Percentiles rank a stretch among this genome's conserved stretches.
Conservation (phyloP, 2,888 invertebrate species). For the Tenthredo scrophulariae region DNA sequence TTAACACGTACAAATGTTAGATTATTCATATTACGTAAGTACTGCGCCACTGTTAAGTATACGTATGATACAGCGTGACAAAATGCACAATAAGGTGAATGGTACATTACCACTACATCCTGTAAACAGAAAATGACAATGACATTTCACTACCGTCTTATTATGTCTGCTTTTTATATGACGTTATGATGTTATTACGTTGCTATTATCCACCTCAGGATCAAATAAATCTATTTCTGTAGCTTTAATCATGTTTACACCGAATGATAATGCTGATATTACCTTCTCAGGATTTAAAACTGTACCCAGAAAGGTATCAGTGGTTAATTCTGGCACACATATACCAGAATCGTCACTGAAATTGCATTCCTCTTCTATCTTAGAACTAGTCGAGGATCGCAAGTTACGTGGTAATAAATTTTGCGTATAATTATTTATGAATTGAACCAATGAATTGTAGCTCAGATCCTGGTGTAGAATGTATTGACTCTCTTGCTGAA, state of each 20-base stretch:
- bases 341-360: conserved; percentile 68
- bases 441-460: conserved; percentile 75
- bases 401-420: conserved; percentile 77
- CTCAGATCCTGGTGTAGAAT: conserved; percentile 80
- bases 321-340: conserved; percentile 84
- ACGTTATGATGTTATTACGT: background rate
- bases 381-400: conserved; percentile 68
- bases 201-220: background rate
- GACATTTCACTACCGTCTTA: conserved; percentile 46
- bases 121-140: conserved; percentile 73
- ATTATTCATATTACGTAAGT: conserved; percentile 80
- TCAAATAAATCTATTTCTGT: background rate
- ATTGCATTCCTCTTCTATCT: conserved; percentile 60
- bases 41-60: conserved; percentile 84
- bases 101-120: conserved; percentile 89
- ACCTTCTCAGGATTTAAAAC: conserved; percentile 83
- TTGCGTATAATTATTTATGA: conserved; percentile 79
- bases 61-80: conserved; percentile 86
- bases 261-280: conserved; percentile 61
- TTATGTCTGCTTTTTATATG: background rate
- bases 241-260: background rate
- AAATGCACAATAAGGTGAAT: conserved; percentile 89
- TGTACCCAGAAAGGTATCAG: conserved; percentile 83
- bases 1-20: conserved; percentile 86
- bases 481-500: conserved; percentile 86